Percentiles rank a stretch among this genome's conserved stretches.
These are phyloP conservation scores for Nomia melanderi DNA, from an alignment of 1,140 invertebrate genomes.

Conservation along the genomic window DNA sequence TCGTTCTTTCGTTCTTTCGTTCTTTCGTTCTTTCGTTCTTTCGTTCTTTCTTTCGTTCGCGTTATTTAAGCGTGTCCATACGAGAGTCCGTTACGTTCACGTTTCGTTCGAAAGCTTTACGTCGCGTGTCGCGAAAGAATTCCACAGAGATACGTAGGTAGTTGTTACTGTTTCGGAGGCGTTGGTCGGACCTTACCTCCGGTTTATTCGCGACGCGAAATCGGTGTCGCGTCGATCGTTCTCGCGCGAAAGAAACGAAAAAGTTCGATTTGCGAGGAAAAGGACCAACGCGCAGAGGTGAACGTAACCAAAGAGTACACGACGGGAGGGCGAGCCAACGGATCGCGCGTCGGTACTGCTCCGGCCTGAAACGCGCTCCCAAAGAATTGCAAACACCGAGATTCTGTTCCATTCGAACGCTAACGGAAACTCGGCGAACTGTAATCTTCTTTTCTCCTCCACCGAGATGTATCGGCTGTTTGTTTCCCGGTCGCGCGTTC, in stretches of 20 bases:
- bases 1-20: background rate
- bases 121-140: too few relatives aligned
- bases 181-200: too few relatives aligned
- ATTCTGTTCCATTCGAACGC: background rate
- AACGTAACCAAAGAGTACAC: constrained; percentile 11
- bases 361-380: background rate
- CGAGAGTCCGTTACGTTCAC: background rate
- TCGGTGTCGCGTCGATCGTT: background rate
- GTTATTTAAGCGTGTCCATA: background rate
- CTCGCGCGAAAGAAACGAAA: background rate
- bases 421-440: background rate
- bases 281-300: background rate
- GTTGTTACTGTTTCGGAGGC: too few relatives aligned
- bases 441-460: background rate
- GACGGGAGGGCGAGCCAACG: too few relatives aligned
- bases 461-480: too few relatives aligned
- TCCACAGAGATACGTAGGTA: background rate
- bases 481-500: constrained; percentile 21
- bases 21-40: background rate
- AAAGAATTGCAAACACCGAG: background rate
- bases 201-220: too few relatives aligned
- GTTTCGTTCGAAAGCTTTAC: background rate
- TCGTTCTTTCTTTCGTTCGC: too few relatives aligned
- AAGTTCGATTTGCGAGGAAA: background rate
- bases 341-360: too few relatives aligned